Evolutionary conservation across 2,113 vertebrate species (phyloP), one percentile per base, ranked within the genome.

Genomic region (Vulpes ferrilata): DNA sequence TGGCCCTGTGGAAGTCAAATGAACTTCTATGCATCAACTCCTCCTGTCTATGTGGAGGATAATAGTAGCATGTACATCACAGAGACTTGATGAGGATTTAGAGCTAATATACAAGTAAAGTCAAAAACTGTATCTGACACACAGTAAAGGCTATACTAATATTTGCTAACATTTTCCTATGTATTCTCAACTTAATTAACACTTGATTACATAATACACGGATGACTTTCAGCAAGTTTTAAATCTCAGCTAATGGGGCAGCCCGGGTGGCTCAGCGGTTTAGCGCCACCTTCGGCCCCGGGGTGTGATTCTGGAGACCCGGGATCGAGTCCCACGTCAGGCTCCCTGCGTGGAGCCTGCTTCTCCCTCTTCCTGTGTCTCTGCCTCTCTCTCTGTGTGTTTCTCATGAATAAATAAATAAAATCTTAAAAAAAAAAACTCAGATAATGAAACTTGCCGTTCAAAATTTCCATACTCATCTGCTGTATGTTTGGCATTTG

Each of bases 221-320:
- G 38, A n/a, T 92, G 86, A 92, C 87, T 93, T 94, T 83, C 15
- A 85, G 73, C 25, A 92, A 32, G 10, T 79, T 79, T 89, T 74
- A 93, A 83, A 90, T 93, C 60, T 87, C 65, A 93, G n/a, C 60
- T 53, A 53, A 81, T 13, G 17, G 43, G 43, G 43, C 43, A 43
- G 7, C 43, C 43, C 43, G 6, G 43, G 43, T 7, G 43, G 43
- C 43, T 43, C 43, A 43, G 43, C 43, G 6, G 43, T 43, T 43
- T 43, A 43, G 43, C 43, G 1, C 43, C 43, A 43, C 43, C 43
- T 43, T 43, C 6, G 5, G 43, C 7, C 43, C 43, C 5, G 43
- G 43, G 43, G 43, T 43, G 6, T 43, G 43, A 43, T 43, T 4
- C 43, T 43, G 43, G 43, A 43, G 43, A 43, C 43, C 6, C 43